Base-by-base conservation (phyloP, 2,888 invertebrate species). In the Didymodactylos carnosus region DNA sequence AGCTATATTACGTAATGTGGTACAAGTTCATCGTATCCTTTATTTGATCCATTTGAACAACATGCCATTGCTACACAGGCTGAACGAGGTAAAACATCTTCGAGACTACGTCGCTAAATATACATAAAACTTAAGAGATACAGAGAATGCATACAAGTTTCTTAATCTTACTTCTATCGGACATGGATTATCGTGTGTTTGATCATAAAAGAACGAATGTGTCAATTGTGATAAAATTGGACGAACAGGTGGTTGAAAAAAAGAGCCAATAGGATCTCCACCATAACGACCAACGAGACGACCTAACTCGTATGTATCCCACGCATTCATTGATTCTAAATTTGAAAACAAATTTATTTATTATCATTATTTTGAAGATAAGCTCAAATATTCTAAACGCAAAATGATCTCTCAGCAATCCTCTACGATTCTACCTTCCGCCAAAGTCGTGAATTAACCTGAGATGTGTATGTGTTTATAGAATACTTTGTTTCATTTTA, bases 131-230 rank as follows among this genome's bases (percentile, higher is more conserved):
- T n/a, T n/a, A n/a, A n/a, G n/a, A n/a, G n/a, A n/a, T n/a, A n/a
- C n/a, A n/a, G n/a, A n/a, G n/a, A n/a, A n/a, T n/a, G n/a, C n/a
- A n/a, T n/a, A n/a, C n/a, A n/a, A n/a, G n/a, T n/a, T n/a, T n/a
- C n/a, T 23, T 27, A 29, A 53, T 53, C 27, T 25, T 29, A 25
- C 29, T 53, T 53, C 39, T 10, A 72, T 69, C 39, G 49, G 84
- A 43, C 83, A 85, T n/a, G 90, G 91, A 86, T 98, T 98, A 84
- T 98, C 98, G 84, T 98, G 98, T n/a, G 95, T 94, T 79, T 90
- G 87, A 85, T 98, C 98, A 80, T 93, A 86, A 83, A 99, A 92
- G 76, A 97, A 84, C 19, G 97, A 98, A 84, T 93, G 95, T 14
- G 97, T 94, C 75, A 94, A 88, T 73, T 86, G 85, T 0, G 90